Base-by-base conservation (phyloP, 2,797 vertebrate species). In the Rhyacichthys aspro region DNA sequence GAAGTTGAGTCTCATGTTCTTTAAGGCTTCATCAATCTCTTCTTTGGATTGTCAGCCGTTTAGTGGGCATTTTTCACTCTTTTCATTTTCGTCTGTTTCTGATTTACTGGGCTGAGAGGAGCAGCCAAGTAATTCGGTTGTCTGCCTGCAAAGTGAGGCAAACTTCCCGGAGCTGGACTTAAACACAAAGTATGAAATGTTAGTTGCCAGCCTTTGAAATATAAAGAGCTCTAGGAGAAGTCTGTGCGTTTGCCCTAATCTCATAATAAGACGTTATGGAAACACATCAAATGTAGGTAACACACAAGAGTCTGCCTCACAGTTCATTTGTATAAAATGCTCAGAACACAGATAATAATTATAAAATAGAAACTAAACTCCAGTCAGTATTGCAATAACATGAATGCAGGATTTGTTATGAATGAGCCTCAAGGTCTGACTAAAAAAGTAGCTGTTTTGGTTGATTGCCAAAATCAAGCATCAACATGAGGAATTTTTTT, bases 1-100 rank as follows among this genome's bases (percentile, higher is more conserved):
- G 43, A 58, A 78, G 46, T 34, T 10, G 15, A 16, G 47, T 9
- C 32, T 28, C 28, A 9, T 56, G 55, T 67, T 74, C 54, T 15
- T 33, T 10, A 58, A 57, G 59, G 66, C 53, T 71, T 74, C 44
- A 78, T 79, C 60, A 69, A 75, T 72, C 64, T 73, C 54, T 28
- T 15, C 23, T 14, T 42, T 53, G 44, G 18, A 43, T 54, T 43
- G 69, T 50, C 37, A 79, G 70, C 11, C 70, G 66, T 75, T 80
- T 43, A 57, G 50, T 63, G 70, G 66, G 72, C 70, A 77, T 62
- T 81, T 80, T 70, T 67, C 56, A 68, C 18, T 72, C 54, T 79
- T 67, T 88, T 72, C 72, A 82, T 74, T 78, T 79, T 45, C 63
- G 70, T 80, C 90, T 91, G 88, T 71, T 83, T 89, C 82, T 83